phyloP scores from a whole-genome alignment of 2,888 invertebrate genomes.

The Lottia gigantea region DNA sequence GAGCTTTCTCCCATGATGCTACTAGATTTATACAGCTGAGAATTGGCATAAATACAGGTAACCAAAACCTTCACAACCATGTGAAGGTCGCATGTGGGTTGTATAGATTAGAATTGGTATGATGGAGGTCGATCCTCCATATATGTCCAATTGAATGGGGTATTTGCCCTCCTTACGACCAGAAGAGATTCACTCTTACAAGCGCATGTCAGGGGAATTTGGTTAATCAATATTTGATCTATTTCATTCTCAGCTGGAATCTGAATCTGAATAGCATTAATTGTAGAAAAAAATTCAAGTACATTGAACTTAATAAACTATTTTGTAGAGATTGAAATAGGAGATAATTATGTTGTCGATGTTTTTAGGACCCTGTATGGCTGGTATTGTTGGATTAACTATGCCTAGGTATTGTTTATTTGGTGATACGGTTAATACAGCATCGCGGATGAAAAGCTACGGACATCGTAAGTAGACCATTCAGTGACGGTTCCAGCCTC shows the following conservation, averaged over 20 bases:
- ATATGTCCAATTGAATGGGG: no score
- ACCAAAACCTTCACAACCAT: background rate
- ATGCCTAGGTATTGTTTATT: conserved; percentile 23
- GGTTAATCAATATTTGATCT: background rate
- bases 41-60: conserved; percentile 52
- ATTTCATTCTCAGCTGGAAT: no score
- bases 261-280: no score
- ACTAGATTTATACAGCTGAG: conserved; percentile 38
- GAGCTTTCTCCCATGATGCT: conserved; percentile 32
- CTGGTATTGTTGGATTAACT: conserved; percentile 20
- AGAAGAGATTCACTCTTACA: background rate
- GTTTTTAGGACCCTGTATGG: conserved; percentile 20
- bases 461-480: conserved; percentile 13
- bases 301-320: no score
- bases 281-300: no score
- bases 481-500: no score
- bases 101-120: no score
- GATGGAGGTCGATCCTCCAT: no score
- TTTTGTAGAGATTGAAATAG: no score
- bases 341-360: no score
- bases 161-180: no score
- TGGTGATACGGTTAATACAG: conserved; percentile 19
- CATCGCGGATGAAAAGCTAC: conserved; percentile 19
- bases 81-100: no score
- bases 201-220: background rate